phyloP scores from a whole-genome alignment of 2,113 vertebrate genomes.

The Macquaria ambigua region DNA sequence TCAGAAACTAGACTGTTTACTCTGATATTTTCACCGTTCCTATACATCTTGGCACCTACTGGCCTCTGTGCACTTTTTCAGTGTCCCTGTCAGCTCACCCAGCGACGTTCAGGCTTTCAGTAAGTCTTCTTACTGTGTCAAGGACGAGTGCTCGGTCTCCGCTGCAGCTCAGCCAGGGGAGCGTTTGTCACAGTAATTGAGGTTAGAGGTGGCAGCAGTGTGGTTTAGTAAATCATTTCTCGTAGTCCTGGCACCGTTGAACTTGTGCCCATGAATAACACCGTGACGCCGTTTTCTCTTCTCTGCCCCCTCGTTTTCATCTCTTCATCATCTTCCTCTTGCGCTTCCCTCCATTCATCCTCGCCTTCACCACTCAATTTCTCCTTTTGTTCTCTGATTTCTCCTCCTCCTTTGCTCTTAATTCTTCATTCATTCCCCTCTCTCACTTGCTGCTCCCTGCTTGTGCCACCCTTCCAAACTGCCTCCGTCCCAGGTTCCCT shows the following conservation, averaged over 20 bases:
- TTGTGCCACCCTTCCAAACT: background rate
- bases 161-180: constrained; percentile 45
- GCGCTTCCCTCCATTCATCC: background rate
- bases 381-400: constrained; percentile 14
- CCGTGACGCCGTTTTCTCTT: constrained; percentile 29
- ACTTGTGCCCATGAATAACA: constrained; percentile 63
- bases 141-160: constrained; percentile 54
- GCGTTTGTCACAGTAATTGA: constrained; percentile 76
- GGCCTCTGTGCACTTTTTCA: background rate
- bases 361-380: background rate
- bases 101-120: constrained; percentile 33
- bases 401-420: background rate
- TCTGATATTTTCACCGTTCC: background rate
- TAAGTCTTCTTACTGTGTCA: constrained; percentile 47
- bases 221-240: constrained; percentile 68
- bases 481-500: constrained; percentile 85
- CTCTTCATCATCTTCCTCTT: constrained; percentile 27
- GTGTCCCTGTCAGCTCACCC: constrained; percentile 33
- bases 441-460: background rate
- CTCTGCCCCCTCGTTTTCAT: constrained; percentile 43
- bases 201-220: constrained; percentile 61
- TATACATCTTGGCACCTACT: background rate
- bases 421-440: background rate
- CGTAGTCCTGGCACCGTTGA: constrained; percentile 48
- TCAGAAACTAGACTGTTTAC: background rate